These are phyloP conservation scores for Bursaphelenchus mucronatus DNA, from an alignment of 1,140 invertebrate genomes.

Conservation along the genomic window DNA sequence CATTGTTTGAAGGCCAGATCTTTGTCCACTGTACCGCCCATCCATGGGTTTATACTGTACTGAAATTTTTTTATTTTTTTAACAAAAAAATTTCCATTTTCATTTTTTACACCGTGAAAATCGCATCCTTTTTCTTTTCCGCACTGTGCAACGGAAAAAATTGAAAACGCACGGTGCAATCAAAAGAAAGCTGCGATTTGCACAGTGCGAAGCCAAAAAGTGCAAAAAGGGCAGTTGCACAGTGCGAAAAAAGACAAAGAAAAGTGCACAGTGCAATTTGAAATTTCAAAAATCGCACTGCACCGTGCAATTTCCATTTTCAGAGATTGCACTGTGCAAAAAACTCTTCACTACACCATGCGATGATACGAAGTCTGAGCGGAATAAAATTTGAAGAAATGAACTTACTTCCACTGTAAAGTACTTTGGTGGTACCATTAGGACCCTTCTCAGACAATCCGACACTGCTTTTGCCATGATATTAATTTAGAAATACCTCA, in stretches of 20 bases:
- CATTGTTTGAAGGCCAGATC: conserved; percentile 51
- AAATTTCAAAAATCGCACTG: conserved; percentile 7
- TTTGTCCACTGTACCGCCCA: conserved; percentile 55
- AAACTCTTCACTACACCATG: neutral
- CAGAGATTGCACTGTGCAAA: neutral
- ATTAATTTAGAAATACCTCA: neutral
- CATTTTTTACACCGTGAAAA: too few relatives aligned
- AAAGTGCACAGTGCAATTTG: too few relatives aligned
- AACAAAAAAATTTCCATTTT: neutral
- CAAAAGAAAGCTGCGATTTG: too few relatives aligned
- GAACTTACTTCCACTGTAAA: conserved; percentile 52
- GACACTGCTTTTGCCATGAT: conserved; percentile 38
- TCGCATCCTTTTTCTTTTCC: neutral
- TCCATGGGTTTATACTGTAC: conserved; percentile 60
- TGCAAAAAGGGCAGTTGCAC: too few relatives aligned
- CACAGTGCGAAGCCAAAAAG: too few relatives aligned
- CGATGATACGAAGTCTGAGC: conserved; percentile 4
- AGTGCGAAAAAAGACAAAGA: too few relatives aligned
- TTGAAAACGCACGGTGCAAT: too few relatives aligned
- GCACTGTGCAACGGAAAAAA: too few relatives aligned
- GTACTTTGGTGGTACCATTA: conserved; percentile 59
- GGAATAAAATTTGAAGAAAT: neutral
- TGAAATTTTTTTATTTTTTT: conserved; percentile 26
- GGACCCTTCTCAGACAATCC: conserved; percentile 48
- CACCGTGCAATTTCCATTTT: conserved; percentile 4